These are phyloP conservation scores for Vimba vimba DNA, from an alignment of 2,113 vertebrate genomes.

Conservation along the genomic window DNA sequence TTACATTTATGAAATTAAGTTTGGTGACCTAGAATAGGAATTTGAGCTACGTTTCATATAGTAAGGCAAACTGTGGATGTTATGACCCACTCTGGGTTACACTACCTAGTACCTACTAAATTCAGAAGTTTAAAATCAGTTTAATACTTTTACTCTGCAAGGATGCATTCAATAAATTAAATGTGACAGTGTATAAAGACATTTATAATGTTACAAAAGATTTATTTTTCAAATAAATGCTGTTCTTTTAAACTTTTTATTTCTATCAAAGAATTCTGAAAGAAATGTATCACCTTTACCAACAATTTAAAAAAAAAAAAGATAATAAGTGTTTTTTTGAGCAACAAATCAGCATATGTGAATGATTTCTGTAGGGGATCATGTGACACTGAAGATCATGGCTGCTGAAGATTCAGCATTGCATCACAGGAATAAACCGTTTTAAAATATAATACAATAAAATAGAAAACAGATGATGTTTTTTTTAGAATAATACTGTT, in stretches of 20 bases:
- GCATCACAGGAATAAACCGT: not conserved
- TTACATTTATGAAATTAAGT: not conserved
- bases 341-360: not conserved
- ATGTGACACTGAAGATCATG: not conserved
- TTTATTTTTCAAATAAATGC: not conserved
- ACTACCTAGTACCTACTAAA: not conserved
- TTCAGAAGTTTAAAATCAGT: not conserved
- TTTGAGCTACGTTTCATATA: not conserved
- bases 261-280: not conserved
- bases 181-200: not conserved
- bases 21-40: slow-evolving; percentile 20
- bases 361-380: not conserved
- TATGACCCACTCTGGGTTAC: not conserved
- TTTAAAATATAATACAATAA: not conserved
- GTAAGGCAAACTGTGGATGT: not conserved
- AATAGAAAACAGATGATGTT: not conserved
- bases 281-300: not conserved
- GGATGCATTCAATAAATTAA: not conserved
- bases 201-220: not conserved
- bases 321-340: not conserved
- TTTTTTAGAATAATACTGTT: not conserved
- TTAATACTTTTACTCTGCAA: not conserved
- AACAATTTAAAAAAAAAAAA: no score
- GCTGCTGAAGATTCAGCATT: not conserved
- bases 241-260: not conserved